A percentile compares a stretch with the other conserved stretches of the same genome.
Evolutionary conservation across 2,797 vertebrate species (phyloP).

Genomic region (Aeoliscus strigatus): DNA sequence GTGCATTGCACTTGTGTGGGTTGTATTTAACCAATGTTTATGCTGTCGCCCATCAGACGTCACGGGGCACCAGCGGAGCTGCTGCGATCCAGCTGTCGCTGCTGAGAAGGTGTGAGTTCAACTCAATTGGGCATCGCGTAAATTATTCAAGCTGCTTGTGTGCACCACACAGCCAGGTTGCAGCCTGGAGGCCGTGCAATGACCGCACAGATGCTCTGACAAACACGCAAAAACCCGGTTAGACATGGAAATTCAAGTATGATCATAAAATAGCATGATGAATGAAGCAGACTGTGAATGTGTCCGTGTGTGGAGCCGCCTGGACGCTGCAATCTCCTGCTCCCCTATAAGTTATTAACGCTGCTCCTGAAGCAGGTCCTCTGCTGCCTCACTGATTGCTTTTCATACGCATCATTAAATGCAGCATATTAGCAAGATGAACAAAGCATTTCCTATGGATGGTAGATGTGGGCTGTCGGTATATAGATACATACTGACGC

Average conservation of each 20-base stretch:
- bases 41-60: slow-evolving; percentile 14
- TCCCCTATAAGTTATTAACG: slow-evolving; percentile 59
- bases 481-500: slow-evolving; percentile 1
- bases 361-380: slow-evolving; percentile 50
- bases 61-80: slow-evolving; percentile 7
- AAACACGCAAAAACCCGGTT: slow-evolving; percentile 2
- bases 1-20: slow-evolving; percentile 1
- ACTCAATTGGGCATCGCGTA: slow-evolving; percentile 34
- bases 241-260: slow-evolving; percentile 9
- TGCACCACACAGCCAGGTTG: slow-evolving; percentile 20
- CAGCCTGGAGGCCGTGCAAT: slow-evolving; percentile 14
- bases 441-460: slow-evolving; percentile 55
- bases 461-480: slow-evolving; percentile 1
- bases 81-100: slow-evolving; percentile 31
- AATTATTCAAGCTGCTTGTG: slow-evolving; percentile 58
- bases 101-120: slow-evolving; percentile 41
- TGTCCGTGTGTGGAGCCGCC: slow-evolving; percentile 17
- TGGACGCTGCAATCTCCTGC: slow-evolving; percentile 41
- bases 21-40: slow-evolving; percentile 22
- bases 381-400: slow-evolving; percentile 60
- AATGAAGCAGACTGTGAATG: slow-evolving; percentile 37
- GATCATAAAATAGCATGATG: slow-evolving; percentile 12
- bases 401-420: slow-evolving; percentile 68
- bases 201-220: slow-evolving; percentile 10
- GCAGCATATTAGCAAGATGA: slow-evolving; percentile 62